These are phyloP conservation scores for Drosophila nr. perissopoda DNA, from an alignment of 2,888 invertebrate genomes.

Conservation along the genomic window DNA sequence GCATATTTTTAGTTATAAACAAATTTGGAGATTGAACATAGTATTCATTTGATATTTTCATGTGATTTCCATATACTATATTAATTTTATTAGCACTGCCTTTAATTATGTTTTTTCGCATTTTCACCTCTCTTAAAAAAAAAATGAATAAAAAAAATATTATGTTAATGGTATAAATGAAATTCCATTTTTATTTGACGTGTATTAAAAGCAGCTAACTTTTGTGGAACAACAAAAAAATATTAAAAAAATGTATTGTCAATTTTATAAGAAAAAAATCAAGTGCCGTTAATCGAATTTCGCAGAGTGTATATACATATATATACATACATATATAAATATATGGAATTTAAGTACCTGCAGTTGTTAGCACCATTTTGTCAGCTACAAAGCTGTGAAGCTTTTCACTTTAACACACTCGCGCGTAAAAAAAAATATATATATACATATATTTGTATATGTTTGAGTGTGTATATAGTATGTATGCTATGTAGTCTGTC, in stretches of 20 bases:
- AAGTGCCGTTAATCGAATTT: not conserved
- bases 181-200: no score
- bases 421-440: slow-evolving; percentile 47
- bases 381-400: slow-evolving; percentile 44
- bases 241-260: not conserved
- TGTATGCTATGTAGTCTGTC: slow-evolving; percentile 36
- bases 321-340: not conserved
- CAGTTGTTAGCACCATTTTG: slow-evolving; percentile 79
- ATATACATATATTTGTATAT: slow-evolving; percentile 6
- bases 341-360: slow-evolving; percentile 56
- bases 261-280: not conserved
- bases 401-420: slow-evolving; percentile 60
- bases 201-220: no score
- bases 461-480: slow-evolving; percentile 12
- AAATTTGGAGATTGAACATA: not conserved
- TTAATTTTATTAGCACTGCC: not conserved
- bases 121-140: not conserved
- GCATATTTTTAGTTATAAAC: not conserved
- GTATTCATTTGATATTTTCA: not conserved
- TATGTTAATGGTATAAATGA: no score
- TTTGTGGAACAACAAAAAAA: no score
- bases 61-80: not conserved
- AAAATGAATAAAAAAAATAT: no score
- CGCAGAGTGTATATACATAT: not conserved
- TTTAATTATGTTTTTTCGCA: no score